Conservation (phyloP, 1,140 invertebrate species). For the Diachasma alloeum region DNA sequence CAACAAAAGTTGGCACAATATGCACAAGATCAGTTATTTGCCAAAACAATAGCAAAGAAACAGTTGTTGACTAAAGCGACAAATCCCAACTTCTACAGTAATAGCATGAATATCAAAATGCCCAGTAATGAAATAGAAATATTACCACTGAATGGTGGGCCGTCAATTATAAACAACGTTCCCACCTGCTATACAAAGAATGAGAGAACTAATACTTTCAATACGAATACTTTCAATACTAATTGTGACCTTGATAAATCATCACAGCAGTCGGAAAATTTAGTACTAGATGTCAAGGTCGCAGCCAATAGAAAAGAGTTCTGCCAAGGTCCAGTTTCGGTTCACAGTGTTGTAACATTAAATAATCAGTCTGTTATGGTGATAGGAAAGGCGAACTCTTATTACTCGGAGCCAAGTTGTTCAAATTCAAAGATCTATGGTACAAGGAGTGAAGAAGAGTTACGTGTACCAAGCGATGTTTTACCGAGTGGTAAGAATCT, state of each 20-base stretch:
- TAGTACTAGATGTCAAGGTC: neutral
- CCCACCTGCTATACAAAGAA: neutral
- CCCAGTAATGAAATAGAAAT: neutral
- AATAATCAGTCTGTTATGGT: conserved; percentile 44
- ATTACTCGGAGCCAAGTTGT: conserved; percentile 46
- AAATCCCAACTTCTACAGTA: conserved; percentile 31
- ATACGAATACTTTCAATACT: neutral
- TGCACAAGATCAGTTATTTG: conserved; percentile 58
- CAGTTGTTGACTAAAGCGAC: conserved; percentile 48
- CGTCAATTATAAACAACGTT: neutral
- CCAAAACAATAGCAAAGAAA: conserved; percentile 56
- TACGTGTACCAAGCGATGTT: conserved; percentile 66
- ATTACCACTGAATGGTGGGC: neutral
- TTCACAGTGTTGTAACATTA: conserved; percentile 44
- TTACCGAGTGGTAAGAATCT: conserved; percentile 61
- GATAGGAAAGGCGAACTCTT: conserved; percentile 32
- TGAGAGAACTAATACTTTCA: neutral
- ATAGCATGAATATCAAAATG: conserved; percentile 34
- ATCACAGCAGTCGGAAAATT: neutral
- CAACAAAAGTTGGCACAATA: conserved; percentile 54
- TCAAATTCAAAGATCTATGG: conserved; percentile 56
- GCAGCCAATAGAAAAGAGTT: conserved; percentile 29
- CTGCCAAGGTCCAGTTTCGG: conserved; percentile 40
- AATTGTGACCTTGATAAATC: neutral
- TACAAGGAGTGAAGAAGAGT: conserved; percentile 64